These are phyloP conservation scores for Azorinus chamasolen DNA, from an alignment of 2,888 invertebrate species.

Conservation along the genomic window DNA sequence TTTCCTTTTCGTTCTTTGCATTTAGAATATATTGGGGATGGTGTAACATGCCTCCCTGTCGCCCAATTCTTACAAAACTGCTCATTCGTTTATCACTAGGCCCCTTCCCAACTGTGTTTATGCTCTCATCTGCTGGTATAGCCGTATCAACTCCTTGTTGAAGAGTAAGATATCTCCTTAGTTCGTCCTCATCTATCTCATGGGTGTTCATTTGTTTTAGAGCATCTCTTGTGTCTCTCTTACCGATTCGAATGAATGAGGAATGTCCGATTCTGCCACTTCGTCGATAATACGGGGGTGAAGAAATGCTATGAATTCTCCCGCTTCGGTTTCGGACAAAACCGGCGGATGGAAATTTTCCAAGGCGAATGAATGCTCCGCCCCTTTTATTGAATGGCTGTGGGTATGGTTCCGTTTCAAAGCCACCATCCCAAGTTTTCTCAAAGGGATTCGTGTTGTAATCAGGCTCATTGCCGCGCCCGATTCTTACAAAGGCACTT, in stretches of 20 bases:
- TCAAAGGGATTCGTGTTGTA: not conserved
- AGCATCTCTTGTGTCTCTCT: slow-evolving; percentile 60
- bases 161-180: slow-evolving; percentile 10
- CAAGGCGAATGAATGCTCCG: slow-evolving; percentile 68
- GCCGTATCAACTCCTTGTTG: not conserved
- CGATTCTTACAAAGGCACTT: slow-evolving; percentile 42
- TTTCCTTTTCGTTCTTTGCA: no score
- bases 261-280: slow-evolving; percentile 66
- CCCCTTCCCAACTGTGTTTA: not conserved
- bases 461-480: slow-evolving; percentile 11
- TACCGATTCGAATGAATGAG: slow-evolving; percentile 70
- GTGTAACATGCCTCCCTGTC: no score
- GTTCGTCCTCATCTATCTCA: not conserved
- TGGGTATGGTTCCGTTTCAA: not conserved
- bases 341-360: slow-evolving; percentile 68
- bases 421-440: not conserved
- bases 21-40: no score
- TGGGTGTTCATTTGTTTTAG: slow-evolving; percentile 20
- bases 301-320: slow-evolving; percentile 40
- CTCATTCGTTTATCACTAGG: slow-evolving; percentile 10
- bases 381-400: slow-evolving; percentile 28
- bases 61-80: slow-evolving; percentile 53
- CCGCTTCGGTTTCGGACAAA: slow-evolving; percentile 54
- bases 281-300: slow-evolving; percentile 59
- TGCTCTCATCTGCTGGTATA: no score